Conservation (phyloP, 1,140 invertebrate species). For the Rhizoglyphus robini region DNA sequence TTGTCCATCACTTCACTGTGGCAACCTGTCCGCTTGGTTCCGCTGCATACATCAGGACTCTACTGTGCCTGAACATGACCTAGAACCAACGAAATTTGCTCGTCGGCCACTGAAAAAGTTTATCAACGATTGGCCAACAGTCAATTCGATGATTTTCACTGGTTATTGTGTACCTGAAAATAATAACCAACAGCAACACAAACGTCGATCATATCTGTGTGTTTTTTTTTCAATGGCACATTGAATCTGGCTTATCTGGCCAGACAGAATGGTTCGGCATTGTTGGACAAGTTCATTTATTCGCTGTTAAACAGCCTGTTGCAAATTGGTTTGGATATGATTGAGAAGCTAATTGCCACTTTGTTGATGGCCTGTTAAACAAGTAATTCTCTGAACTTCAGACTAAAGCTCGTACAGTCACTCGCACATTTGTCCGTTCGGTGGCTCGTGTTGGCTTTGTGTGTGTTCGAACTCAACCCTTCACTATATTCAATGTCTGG, state of each 20-base stretch:
- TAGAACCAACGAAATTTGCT: constrained; percentile 91
- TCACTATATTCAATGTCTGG: constrained; percentile 40
- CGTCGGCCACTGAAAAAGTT: constrained; percentile 72
- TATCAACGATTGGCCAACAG: constrained; percentile 70
- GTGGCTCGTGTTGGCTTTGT: constrained; percentile 92
- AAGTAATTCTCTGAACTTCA: constrained; percentile 42
- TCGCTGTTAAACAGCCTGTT: no score
- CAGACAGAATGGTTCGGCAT: constrained; percentile 76
- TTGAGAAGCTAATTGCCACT: constrained; percentile 75
- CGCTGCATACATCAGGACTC: neutral
- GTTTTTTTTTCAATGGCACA: neutral
- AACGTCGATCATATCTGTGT: neutral
- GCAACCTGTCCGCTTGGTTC: neutral
- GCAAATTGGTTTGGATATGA: constrained; percentile 76
- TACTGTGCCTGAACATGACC: constrained; percentile 85
- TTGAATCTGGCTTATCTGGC: constrained; percentile 45
- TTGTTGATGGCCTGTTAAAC: constrained; percentile 51
- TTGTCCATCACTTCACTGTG: constrained; percentile 36
- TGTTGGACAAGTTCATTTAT: constrained; percentile 95
- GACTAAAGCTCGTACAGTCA: constrained; percentile 65
- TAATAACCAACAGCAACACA: constrained; percentile 1
- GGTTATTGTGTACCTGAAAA: constrained; percentile 33
- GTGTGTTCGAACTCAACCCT: constrained; percentile 82
- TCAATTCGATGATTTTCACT: constrained; percentile 67
- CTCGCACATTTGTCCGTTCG: constrained; percentile 81